phyloP scores from a whole-genome alignment of 2,797 vertebrate genomes.

The Lateolabrax maculatus region DNA sequence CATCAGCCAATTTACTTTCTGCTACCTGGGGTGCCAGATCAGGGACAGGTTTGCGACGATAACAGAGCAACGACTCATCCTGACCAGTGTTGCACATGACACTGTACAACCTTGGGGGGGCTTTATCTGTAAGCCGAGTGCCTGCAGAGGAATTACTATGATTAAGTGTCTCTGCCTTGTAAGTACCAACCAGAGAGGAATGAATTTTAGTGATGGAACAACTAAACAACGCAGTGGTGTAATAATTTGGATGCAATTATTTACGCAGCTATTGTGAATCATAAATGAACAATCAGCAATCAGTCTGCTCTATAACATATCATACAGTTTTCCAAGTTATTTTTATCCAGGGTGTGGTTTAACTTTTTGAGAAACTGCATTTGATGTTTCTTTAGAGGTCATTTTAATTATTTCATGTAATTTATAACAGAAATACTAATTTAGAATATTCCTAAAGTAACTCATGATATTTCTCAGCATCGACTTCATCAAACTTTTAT shows the following conservation, averaged over 20 bases:
- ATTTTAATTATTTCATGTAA: neutral
- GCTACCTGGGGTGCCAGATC: conserved; percentile 15
- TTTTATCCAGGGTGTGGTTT: neutral
- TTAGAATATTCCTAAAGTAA: neutral
- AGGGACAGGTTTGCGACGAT: conserved; percentile 1
- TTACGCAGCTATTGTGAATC: conserved; percentile 5
- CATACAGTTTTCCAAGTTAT: neutral
- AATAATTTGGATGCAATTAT: conserved; percentile 19
- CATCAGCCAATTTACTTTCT: conserved; percentile 27
- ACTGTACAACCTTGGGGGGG: conserved; percentile 12
- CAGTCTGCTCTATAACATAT: neutral
- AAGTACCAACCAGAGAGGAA: conserved; percentile 12
- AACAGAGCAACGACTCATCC: conserved; percentile 35
- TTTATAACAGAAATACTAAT: neutral
- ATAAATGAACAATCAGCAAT: conserved; percentile 36
- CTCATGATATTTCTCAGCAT: neutral
- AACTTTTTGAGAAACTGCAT: conserved; percentile 6
- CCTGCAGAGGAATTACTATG: conserved; percentile 14
- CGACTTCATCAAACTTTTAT: neutral
- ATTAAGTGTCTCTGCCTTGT: conserved; percentile 20
- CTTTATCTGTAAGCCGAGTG: conserved; percentile 3
- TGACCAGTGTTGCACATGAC: conserved; percentile 5
- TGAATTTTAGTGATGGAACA: neutral
- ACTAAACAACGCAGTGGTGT: neutral
- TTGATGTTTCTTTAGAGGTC: neutral